phyloP scores from a whole-genome alignment of 37 sponge, comb jelly and placozoan species.

The Amphimedon queenslandica region DNA sequence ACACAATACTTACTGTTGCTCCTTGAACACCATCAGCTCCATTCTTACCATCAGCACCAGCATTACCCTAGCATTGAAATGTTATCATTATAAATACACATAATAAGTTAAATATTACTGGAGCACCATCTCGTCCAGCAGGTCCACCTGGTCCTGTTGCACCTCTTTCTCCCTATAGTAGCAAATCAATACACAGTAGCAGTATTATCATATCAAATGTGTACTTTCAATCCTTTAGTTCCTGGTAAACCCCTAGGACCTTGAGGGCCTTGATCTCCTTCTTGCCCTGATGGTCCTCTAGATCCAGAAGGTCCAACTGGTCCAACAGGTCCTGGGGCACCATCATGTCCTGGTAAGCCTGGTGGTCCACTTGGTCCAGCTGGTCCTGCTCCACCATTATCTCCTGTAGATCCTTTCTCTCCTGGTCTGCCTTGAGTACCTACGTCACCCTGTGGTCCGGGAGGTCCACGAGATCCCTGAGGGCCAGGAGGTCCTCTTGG shows the following conservation, averaged over 20 bases:
- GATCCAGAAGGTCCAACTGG: slow-evolving; percentile 2
- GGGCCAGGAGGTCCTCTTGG: slow-evolving; percentile 17
- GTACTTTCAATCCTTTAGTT: neutral
- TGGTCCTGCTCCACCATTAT: slow-evolving; percentile 2
- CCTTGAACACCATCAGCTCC: slow-evolving; percentile 10
- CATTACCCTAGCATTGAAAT: neutral
- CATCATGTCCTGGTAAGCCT: slow-evolving; percentile 17
- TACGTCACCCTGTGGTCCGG: slow-evolving; percentile 7
- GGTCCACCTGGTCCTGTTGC: slow-evolving; percentile 20
- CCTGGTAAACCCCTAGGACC: neutral
- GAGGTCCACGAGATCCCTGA: slow-evolving; percentile 15
- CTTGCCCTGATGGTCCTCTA: neutral
- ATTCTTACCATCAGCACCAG: slow-evolving; percentile 11
- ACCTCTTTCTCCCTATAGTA: slow-evolving; percentile 1
- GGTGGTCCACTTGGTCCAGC: slow-evolving; percentile 11
- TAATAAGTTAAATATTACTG: no score
- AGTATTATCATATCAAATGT: neutral
- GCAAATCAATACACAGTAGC: neutral
- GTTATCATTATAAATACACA: neutral
- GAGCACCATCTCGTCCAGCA: slow-evolving; percentile 8
- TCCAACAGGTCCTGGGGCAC: neutral
- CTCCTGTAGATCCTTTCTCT: slow-evolving; percentile 10
- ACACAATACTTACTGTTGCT: slow-evolving; percentile 2
- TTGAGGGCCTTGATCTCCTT: neutral
- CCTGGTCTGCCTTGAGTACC: slow-evolving; percentile 18